Evolutionary conservation across 2,113 vertebrate genomes (phyloP).

Genomic region (Bos indicus): DNA sequence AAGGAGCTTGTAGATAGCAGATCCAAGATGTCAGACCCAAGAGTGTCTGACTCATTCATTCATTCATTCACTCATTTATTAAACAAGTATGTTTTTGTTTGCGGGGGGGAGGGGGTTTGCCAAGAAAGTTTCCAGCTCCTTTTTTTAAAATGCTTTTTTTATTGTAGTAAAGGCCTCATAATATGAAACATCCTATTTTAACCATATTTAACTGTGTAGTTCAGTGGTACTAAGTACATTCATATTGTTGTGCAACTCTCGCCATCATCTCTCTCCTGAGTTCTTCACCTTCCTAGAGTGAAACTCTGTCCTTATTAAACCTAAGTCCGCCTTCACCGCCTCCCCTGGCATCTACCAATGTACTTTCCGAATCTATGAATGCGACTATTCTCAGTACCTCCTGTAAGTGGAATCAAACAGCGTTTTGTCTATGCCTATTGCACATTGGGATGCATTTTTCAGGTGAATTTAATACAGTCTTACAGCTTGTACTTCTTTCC

Average conservation of each 20-base stretch:
- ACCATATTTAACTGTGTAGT: not conserved
- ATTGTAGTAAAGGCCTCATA: not conserved
- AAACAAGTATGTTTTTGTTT: not conserved
- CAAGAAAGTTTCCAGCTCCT: not conserved
- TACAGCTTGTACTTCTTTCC: not conserved
- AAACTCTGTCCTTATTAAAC: not conserved
- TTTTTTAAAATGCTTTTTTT: not conserved
- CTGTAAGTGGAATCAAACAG: not conserved
- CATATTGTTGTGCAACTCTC: not conserved
- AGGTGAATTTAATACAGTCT: not conserved
- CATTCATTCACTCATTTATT: not conserved
- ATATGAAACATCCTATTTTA: not conserved
- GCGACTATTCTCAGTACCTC: not conserved
- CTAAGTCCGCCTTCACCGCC: not conserved
- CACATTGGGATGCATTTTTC: not conserved
- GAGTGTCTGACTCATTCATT: not conserved
- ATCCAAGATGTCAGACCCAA: not conserved
- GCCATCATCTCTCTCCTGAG: not conserved
- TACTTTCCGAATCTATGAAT: not conserved
- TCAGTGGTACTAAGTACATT: not conserved
- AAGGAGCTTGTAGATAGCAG: not conserved
- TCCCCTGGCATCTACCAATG: not conserved
- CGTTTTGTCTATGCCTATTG: not conserved
- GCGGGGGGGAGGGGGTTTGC: not conserved
- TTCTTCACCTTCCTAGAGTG: not conserved